Percentiles rank a stretch among this genome's conserved stretches.
phyloP scores from a whole-genome alignment of 2,888 invertebrate genomes.

The Epistrophella euchroma region DNA sequence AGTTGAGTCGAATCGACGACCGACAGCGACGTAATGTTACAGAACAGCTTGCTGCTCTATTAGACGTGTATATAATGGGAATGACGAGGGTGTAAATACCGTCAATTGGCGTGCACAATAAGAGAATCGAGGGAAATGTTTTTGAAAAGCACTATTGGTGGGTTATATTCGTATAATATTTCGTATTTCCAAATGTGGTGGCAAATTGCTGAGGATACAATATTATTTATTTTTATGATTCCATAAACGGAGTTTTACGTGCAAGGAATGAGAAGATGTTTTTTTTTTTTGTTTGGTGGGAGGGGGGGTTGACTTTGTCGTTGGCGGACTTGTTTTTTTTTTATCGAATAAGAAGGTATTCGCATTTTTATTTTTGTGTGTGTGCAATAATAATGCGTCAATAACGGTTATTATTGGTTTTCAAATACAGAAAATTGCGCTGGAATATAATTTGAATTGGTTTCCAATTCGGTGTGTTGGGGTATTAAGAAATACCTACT shows the following conservation, averaged over 20 bases:
- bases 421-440: conserved; percentile 69
- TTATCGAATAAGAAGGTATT: background rate
- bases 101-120: conserved; percentile 61
- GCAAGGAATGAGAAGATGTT: conserved; percentile 43
- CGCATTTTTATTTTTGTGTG: background rate
- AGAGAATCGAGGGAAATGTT: conserved; percentile 12
- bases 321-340: background rate
- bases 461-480: conserved; percentile 53
- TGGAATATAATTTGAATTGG: conserved; percentile 71
- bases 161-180: conserved; percentile 64
- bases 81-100: conserved; percentile 74
- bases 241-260: conserved; percentile 76
- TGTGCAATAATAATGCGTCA: conserved; percentile 73
- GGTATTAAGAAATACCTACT: conserved; percentile 9
- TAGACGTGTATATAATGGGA: conserved; percentile 73
- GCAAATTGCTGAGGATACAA: conserved; percentile 72
- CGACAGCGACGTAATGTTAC: background rate
- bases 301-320: conserved; percentile 3
- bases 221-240: conserved; percentile 78
- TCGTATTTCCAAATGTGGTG: conserved; percentile 73
- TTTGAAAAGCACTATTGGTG: conserved; percentile 60
- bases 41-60: conserved; percentile 71
- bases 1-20: conserved; percentile 31
- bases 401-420: conserved; percentile 73
- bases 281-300: background rate